Conservation (phyloP, 2,113 vertebrate species). For the Heterotis niloticus region DNA sequence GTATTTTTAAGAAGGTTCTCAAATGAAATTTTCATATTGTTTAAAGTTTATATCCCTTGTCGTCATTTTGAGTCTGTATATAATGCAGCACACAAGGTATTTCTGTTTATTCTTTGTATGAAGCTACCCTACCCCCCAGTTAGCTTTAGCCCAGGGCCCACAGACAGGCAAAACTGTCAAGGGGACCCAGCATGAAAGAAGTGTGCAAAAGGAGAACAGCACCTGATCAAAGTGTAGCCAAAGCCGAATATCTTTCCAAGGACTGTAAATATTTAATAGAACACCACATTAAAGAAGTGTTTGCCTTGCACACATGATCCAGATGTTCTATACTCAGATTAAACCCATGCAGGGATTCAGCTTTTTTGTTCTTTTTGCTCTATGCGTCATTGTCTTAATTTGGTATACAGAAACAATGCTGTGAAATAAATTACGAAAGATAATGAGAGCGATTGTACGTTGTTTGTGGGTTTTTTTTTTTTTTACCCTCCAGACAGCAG, state of each 20-base stretch:
- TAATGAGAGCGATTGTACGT: neutral
- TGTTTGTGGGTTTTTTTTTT: neutral
- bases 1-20: neutral
- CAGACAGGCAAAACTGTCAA: neutral
- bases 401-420: conserved; percentile 12
- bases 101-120: conserved; percentile 14
- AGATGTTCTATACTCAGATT: neutral
- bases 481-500: neutral
- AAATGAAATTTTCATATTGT: no score
- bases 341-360: no score
- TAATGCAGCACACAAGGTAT: conserved; percentile 38
- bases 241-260: neutral
- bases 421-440: conserved; percentile 8
- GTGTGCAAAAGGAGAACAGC: neutral
- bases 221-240: neutral
- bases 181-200: neutral
- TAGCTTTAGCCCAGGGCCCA: neutral
- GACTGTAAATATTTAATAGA: conserved; percentile 21
- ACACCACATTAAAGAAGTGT: neutral
- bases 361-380: neutral
- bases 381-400: neutral
- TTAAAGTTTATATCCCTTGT: neutral
- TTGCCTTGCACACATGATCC: neutral
- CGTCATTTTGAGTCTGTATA: neutral
- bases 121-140: neutral